Conservation (phyloP, 1,140 invertebrate species). For the Listronotus oregonensis region DNA sequence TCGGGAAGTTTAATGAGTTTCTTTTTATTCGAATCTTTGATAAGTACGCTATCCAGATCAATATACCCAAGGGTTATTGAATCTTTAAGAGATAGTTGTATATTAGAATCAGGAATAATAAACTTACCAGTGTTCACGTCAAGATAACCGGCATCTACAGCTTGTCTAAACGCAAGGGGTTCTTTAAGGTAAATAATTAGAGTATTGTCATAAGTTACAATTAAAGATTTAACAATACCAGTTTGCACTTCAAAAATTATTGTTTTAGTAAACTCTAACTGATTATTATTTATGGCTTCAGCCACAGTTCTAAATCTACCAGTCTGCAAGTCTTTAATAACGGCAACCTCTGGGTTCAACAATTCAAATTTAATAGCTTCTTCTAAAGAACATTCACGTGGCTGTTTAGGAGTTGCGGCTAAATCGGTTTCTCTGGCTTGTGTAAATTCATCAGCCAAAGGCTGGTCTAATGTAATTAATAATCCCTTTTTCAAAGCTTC, state of each 20-base stretch:
- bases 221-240: slow-evolving; percentile 67
- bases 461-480: slow-evolving; percentile 73
- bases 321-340: slow-evolving; percentile 77
- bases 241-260: slow-evolving; percentile 71
- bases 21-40: slow-evolving; percentile 84
- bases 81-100: slow-evolving; percentile 80
- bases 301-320: slow-evolving; percentile 74
- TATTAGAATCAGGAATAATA: slow-evolving; percentile 72
- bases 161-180: slow-evolving; percentile 77
- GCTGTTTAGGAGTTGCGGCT: slow-evolving; percentile 58
- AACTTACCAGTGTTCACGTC: slow-evolving; percentile 75
- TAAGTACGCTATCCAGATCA: slow-evolving; percentile 83
- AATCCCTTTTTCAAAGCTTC: slow-evolving; percentile 74
- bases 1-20: slow-evolving; percentile 83
- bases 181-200: slow-evolving; percentile 71
- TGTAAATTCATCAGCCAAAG: slow-evolving; percentile 60
- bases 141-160: slow-evolving; percentile 73
- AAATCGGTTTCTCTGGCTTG: slow-evolving; percentile 36
- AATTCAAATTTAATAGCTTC: slow-evolving; percentile 79
- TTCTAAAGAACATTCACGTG: slow-evolving; percentile 73
- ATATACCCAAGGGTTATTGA: slow-evolving; percentile 81
- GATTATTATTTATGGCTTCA: slow-evolving; percentile 71
- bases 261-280: slow-evolving; percentile 68
- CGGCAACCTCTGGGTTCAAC: slow-evolving; percentile 74
- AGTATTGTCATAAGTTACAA: slow-evolving; percentile 76